phyloP scores from a whole-genome alignment of 1,140 invertebrate species.

The Eciton burchellii region DNA sequence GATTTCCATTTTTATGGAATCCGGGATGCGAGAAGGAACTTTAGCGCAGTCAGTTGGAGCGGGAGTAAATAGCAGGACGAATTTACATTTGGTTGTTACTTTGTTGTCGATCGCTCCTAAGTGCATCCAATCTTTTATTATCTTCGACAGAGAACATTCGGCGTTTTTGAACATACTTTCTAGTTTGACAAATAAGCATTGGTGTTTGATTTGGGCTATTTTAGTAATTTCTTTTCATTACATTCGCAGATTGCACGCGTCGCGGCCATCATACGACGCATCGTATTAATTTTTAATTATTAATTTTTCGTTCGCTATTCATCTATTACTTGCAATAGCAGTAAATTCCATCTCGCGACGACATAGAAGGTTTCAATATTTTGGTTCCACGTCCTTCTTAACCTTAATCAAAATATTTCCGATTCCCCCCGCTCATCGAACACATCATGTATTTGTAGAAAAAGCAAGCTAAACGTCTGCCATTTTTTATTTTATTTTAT shows the following conservation, averaged over 20 bases:
- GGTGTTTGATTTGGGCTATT: background rate
- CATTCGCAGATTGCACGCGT: background rate
- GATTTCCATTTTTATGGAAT: slow-evolving; percentile 72
- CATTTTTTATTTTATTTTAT: background rate
- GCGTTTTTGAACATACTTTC: background rate
- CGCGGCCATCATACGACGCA: background rate
- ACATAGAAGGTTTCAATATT: background rate
- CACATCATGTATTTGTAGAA: background rate
- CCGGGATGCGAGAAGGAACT: slow-evolving; percentile 14
- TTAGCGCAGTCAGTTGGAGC: background rate
- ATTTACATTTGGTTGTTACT: background rate
- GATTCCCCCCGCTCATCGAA: background rate
- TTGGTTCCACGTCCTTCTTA: slow-evolving; percentile 1
- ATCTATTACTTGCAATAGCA: background rate
- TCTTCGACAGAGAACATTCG: background rate
- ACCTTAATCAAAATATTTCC: slow-evolving; percentile 18
- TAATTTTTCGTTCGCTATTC: background rate
- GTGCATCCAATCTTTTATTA: background rate
- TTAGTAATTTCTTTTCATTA: background rate
- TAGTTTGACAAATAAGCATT: background rate
- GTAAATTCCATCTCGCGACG: background rate
- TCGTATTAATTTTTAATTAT: background rate
- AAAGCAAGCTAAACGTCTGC: background rate
- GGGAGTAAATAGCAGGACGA: background rate
- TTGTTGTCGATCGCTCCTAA: background rate